Evolutionary conservation across 2,888 invertebrate genomes (phyloP).

Genomic region (Tinea pellionella): DNA sequence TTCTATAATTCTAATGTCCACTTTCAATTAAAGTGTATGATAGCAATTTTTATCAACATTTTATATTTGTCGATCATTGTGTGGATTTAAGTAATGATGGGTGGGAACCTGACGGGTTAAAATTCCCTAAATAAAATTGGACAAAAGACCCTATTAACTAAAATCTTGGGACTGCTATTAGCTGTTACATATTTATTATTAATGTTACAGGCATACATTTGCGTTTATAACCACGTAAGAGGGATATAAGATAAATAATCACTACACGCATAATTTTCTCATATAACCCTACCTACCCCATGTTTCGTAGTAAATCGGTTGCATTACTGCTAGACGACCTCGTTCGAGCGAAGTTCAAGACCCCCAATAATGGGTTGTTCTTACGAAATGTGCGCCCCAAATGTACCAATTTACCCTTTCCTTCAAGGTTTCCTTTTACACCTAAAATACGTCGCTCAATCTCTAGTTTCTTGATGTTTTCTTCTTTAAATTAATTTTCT

Average conservation of each 20-base stretch:
- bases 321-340: neutral
- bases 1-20: no score
- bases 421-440: constrained; percentile 15
- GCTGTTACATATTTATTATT: no score
- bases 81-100: no score
- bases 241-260: constrained; percentile 12
- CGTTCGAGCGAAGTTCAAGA: neutral
- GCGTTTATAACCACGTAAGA: neutral
- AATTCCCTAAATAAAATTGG: no score
- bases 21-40: no score
- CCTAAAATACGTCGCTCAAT: constrained; percentile 35
- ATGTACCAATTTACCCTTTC: constrained; percentile 45
- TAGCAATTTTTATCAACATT: no score
- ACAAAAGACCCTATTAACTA: no score
- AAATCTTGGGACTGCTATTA: no score
- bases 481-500: neutral
- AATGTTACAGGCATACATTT: no score
- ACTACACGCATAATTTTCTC: constrained; percentile 23
- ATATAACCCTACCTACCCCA: constrained; percentile 3
- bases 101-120: no score
- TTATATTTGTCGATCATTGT: no score
- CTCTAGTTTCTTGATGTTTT: constrained; percentile 26
- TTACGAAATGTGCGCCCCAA: constrained; percentile 39
- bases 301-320: constrained; percentile 3
- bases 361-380: constrained; percentile 32